Evolutionary conservation across 1,140 invertebrate species (phyloP), one percentile per base, ranked within the genome.

Genomic region (Drepana arcuata): DNA sequence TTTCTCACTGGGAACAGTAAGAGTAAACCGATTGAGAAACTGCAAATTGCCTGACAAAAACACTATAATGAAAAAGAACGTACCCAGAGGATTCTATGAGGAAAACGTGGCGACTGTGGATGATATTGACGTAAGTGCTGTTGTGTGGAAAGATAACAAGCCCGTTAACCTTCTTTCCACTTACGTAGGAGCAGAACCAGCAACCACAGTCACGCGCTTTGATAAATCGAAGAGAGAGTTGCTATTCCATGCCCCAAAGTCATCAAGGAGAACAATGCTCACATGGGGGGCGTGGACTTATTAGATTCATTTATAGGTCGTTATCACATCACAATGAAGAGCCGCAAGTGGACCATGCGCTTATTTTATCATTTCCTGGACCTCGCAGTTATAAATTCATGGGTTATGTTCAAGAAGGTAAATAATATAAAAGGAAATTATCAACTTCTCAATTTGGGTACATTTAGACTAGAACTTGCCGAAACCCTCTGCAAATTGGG

Each of bases 1-100:
- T 38, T 35, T 49, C 7, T 27, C 30, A 10, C 26, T 64, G 21
- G 60, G 60, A 7, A 61, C 57, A n/a, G 39, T 58, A 12, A 7
- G 47, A 41, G 16, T 34, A 6, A 59, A 58, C 41, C 15, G 53
- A 7, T 37, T 45, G n/a, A 41, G 34, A 15, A 18, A 41, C 38
- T 42, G 41, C 41, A 46, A 48, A 30, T 10, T 64, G 14, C 29
- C 28, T 15, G 14, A 26, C 7, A 39, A 48, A 29, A 52, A 42
- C 16, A 15, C 28, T 16, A 7, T 42, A 4, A 31, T 25, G 23
- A 61, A 57, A 41, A 45, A 46, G 36, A 9, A 14, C 18, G n/a
- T n/a, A n/a, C n/a, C n/a, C n/a, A 26, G 39, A 24, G 50, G 41
- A 5, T 27, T 34, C 30, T 46, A 39, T 30, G 30, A 21, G 31